phyloP scores from a whole-genome alignment of 2,797 vertebrate species.

The Crypturellus tataupa region DNA sequence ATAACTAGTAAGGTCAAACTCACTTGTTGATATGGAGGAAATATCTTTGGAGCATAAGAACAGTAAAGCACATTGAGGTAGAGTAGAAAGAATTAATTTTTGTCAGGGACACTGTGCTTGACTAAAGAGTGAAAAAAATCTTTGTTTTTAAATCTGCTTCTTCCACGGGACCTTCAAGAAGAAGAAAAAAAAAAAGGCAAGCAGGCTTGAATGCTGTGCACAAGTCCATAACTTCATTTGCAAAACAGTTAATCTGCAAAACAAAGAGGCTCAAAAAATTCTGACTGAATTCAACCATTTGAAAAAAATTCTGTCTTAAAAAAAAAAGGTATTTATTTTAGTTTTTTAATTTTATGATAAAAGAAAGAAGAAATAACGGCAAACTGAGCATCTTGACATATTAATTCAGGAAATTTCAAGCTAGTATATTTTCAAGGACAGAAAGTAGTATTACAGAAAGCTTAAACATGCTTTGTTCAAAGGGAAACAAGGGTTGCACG shows the following conservation, averaged over 20 bases:
- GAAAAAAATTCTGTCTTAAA: neutral
- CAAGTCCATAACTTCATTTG: neutral
- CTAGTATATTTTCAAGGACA: fast-evolving
- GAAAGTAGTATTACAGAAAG: neutral
- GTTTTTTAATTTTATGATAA: neutral
- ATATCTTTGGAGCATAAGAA: constrained; percentile 1
- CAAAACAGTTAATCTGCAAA: neutral
- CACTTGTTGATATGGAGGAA: neutral
- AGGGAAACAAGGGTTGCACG: neutral
- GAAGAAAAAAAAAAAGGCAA: neutral
- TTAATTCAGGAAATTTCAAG: neutral
- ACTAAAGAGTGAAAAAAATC: neutral
- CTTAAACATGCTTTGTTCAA: neutral
- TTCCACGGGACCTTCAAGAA: neutral
- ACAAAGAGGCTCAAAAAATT: neutral
- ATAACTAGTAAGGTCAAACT: neutral
- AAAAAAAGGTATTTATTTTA: neutral
- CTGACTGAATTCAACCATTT: neutral
- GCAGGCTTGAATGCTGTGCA: neutral
- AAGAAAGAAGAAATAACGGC: neutral
- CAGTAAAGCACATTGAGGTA: constrained; percentile 19
- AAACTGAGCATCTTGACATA: neutral
- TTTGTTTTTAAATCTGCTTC: neutral
- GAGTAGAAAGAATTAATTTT: constrained; percentile 35
- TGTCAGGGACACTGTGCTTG: constrained; percentile 31